phyloP scores from a whole-genome alignment of 2,113 vertebrate genomes.

The Malurus melanocephalus region DNA sequence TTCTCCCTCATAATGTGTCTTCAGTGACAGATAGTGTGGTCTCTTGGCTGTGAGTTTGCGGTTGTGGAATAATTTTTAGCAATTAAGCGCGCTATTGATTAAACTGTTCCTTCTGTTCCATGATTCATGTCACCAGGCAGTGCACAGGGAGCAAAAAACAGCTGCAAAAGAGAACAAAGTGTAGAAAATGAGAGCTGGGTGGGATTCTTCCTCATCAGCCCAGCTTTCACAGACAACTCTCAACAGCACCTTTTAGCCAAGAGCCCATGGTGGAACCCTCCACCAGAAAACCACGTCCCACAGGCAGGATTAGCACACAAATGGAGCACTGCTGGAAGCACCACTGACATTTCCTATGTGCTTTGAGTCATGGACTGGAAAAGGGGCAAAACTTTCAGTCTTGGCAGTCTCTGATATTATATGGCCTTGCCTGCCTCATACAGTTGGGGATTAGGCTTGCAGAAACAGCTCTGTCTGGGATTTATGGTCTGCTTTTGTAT shows the following conservation, averaged over 20 bases:
- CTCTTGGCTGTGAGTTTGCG: not conserved
- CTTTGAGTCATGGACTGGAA: not conserved
- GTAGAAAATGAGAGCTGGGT: not conserved
- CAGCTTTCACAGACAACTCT: not conserved
- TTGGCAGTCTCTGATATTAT: not conserved
- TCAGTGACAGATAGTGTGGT: not conserved
- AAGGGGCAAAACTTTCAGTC: not conserved
- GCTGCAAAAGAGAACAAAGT: not conserved
- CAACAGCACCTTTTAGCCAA: not conserved
- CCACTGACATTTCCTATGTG: fast-evolving
- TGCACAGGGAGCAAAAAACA: not conserved
- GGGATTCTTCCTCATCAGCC: not conserved
- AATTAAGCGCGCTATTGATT: slow-evolving; percentile 50
- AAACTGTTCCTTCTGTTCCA: slow-evolving; percentile 24
- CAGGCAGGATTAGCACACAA: not conserved
- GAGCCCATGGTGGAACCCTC: not conserved
- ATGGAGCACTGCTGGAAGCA: not conserved
- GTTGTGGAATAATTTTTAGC: slow-evolving; percentile 23
- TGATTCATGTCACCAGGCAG: slow-evolving; percentile 9
- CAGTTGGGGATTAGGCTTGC: not conserved
- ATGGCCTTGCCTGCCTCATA: not conserved
- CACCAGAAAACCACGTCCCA: not conserved
- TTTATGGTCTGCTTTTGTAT: not conserved
- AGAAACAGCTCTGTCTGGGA: not conserved
- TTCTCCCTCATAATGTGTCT: not conserved